Conservation (phyloP, 2,797 vertebrate genomes). For the Phalloptychus januarius region DNA sequence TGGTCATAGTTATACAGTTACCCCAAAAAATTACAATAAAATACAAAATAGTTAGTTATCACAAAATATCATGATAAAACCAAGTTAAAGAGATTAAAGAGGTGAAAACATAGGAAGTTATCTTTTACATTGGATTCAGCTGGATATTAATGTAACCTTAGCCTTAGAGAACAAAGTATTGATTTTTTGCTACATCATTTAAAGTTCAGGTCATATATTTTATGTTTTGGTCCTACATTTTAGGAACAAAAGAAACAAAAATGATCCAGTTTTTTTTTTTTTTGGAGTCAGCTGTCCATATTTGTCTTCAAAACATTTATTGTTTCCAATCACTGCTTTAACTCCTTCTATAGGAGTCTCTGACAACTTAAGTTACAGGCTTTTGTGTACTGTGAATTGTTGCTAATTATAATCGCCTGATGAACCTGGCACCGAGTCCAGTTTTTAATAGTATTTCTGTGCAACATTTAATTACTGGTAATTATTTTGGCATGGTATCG, state of each 20-base stretch:
- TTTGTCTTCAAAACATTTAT: background rate
- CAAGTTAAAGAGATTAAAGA: background rate
- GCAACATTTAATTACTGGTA: constrained; percentile 38
- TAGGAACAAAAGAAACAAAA: background rate
- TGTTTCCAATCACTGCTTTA: background rate
- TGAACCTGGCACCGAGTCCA: constrained; percentile 41
- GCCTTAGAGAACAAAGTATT: background rate
- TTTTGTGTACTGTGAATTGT: constrained; percentile 23
- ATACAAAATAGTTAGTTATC: no score
- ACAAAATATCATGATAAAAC: no score
- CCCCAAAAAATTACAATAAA: no score
- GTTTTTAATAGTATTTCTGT: constrained; percentile 25
- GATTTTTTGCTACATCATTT: background rate
- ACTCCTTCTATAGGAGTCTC: constrained; percentile 11
- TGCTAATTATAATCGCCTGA: constrained; percentile 31
- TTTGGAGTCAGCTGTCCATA: no score
- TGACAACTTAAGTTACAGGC: constrained; percentile 4
- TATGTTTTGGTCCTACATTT: background rate
- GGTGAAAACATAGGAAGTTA: background rate
- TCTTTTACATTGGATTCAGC: constrained; percentile 14
- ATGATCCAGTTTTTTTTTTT: background rate
- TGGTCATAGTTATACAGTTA: no score
- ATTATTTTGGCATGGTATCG: constrained; percentile 40
- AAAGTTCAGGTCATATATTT: background rate
- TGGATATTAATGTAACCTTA: constrained; percentile 9